Evolutionary conservation across 2,888 invertebrate genomes (phyloP), one percentile per base, ranked within the genome.

Genomic region (Portevinia maculata): DNA sequence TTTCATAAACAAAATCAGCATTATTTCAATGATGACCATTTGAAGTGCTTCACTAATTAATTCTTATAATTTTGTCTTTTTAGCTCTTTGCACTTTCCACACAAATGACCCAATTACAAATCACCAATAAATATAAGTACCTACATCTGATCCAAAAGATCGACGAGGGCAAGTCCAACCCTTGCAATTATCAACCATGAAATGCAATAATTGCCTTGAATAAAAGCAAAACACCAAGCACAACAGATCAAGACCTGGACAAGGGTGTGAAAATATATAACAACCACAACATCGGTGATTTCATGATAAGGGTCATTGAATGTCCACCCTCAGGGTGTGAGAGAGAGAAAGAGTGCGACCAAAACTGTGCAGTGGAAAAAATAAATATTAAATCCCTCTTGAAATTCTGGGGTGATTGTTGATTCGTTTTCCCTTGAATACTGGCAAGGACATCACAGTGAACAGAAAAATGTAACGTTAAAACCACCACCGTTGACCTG

Each of bases 221-320:
- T 67, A 70, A 83, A 52, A 83, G 50, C 62, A 48, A 62, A 65
- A 83, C 67, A 57, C 34, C 24, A 24, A 24, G 24, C 24, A 24
- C 5, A 24, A 24, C 60, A 71, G 70, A 71, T 71, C 83, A 76
- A 78, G 83, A 83, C 83, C 83, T 78, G 73, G 83, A 83, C 83
- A 78, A 78, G 70, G 64, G 70, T 70, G 70, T 59, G 39, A 71
- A 65, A 28, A 37, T 39, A n/a, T n/a, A 60, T 15, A 44, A 57
- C 75, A 65, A 78, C 83, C 65, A 44, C 60, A 78, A 67, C 78
- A 46, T 50, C 57, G 46, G 41, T 39, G 65, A 44, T 73, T 67
- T 41, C 41, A 48, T 69, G 55, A 75, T 44, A 75, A 81, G 76
- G 81, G 83, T 78, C 83, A 83, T 73, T 83, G 78, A 83, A 62